A percentile compares a stretch with the other conserved stretches of the same genome.
These are phyloP conservation scores for Amaurobius ferox DNA, from an alignment of 2,888 invertebrate species.

Conservation along the genomic window DNA sequence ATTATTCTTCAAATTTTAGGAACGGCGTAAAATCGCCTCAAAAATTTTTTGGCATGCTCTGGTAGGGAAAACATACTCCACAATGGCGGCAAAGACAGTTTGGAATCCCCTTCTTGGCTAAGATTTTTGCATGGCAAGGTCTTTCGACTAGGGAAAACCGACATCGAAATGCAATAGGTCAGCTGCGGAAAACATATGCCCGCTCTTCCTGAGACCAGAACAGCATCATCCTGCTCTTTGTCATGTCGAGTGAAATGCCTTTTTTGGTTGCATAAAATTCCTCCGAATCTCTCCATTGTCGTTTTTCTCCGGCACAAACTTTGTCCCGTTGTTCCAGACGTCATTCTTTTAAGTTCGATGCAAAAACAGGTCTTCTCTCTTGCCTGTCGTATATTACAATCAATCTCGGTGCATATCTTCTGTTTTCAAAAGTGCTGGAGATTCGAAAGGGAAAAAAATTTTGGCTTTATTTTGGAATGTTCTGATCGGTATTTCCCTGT, in stretches of 20 bases:
- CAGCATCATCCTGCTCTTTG: constrained; percentile 59
- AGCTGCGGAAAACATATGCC: constrained; percentile 66
- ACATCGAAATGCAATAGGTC: constrained; percentile 70
- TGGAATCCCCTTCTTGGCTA: neutral
- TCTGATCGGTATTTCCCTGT: neutral
- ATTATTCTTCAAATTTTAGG: no score
- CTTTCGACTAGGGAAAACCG: constrained; percentile 43
- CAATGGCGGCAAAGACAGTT: neutral
- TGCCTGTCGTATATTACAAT: constrained; percentile 69
- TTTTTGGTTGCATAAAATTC: constrained; percentile 69
- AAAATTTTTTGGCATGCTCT: no score
- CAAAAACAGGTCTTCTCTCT: constrained; percentile 40
- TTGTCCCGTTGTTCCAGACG: constrained; percentile 63
- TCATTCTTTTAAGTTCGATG: constrained; percentile 58
- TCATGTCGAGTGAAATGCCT: constrained; percentile 59
- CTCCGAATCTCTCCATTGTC: constrained; percentile 49
- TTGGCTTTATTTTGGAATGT: constrained; percentile 6
- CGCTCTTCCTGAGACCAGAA: constrained; percentile 49
- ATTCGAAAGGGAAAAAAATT: neutral
- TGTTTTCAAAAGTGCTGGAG: neutral
- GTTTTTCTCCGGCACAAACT: constrained; percentile 51
- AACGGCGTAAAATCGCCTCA: no score
- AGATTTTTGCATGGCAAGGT: constrained; percentile 55
- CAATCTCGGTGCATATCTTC: constrained; percentile 24
- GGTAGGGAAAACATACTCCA: no score